phyloP scores from a whole-genome alignment of 2,888 invertebrate genomes.

The Tricholauxania praeusta region DNA sequence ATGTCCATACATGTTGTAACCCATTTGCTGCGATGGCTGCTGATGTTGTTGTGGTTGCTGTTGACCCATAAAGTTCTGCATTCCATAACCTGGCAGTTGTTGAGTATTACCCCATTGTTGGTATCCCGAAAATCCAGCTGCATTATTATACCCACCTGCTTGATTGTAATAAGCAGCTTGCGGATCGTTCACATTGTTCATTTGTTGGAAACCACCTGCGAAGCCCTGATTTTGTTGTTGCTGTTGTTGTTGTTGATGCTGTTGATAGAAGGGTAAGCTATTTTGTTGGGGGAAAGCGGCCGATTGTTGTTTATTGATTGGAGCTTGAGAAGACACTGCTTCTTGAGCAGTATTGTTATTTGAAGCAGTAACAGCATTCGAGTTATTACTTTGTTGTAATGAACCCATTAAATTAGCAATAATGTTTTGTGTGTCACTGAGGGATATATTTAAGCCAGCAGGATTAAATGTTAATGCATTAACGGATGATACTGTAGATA shows the following conservation, averaged over 20 bases:
- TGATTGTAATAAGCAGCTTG: slow-evolving; percentile 46
- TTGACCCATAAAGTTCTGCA: slow-evolving; percentile 51
- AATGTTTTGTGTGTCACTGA: slow-evolving; percentile 72
- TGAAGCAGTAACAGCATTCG: slow-evolving; percentile 32
- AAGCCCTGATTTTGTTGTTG: slow-evolving; percentile 40
- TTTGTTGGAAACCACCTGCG: slow-evolving; percentile 44
- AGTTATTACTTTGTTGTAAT: slow-evolving; percentile 65
- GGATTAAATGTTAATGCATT: slow-evolving; percentile 61
- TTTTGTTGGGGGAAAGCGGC: slow-evolving; percentile 25
- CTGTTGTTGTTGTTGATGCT: slow-evolving; percentile 48
- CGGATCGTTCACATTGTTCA: slow-evolving; percentile 40
- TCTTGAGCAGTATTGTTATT: slow-evolving; percentile 27
- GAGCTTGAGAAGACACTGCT: slow-evolving; percentile 5
- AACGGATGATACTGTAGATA: slow-evolving; percentile 47
- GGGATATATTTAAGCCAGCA: slow-evolving; percentile 53
- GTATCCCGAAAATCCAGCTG: slow-evolving; percentile 42
- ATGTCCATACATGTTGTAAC: slow-evolving; percentile 56
- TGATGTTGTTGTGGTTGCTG: slow-evolving; percentile 45
- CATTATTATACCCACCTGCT: slow-evolving; percentile 44
- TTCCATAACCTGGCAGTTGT: slow-evolving; percentile 42
- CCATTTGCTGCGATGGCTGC: slow-evolving; percentile 45
- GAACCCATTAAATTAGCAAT: slow-evolving; percentile 76
- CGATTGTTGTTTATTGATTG: slow-evolving; percentile 29
- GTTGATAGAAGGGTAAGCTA: slow-evolving; percentile 51
- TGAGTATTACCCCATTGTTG: slow-evolving; percentile 45